Evolutionary conservation across 2,113 vertebrate species (phyloP), one percentile per base, ranked within the genome.

Genomic region (Acanthochromis polyacanthus): DNA sequence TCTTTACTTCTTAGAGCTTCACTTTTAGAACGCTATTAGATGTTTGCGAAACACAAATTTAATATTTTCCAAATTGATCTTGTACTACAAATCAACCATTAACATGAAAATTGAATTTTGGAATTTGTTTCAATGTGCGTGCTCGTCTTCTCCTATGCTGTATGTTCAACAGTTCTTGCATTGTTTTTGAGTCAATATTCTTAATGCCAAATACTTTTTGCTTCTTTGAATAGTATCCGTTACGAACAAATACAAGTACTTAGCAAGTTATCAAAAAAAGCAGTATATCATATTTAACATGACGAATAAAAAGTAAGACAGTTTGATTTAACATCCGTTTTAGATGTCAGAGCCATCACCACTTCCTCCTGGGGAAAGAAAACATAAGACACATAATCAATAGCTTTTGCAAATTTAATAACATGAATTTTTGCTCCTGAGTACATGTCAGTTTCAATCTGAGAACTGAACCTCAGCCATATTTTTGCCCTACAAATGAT

Each of bases 341-440:
- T 75, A 70, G 75, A 87, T 86, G 77, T 93, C 60, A 86, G 71
- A 74, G 70, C 72, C 57, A 48, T 86, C 80, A 73, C 38, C 71
- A 14, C 48, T 46, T 74, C 57, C 77, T 91, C 61, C 32, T 56
- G 77, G 70, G 60, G 71, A 86, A 84, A 71, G 70, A 57, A 38
- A 62, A 75, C 78, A 69, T 38, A 63, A 77, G 91, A 92, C 87
- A 90, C 70, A 77, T 91, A 94, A 92, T 94, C 91, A 88, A 92
- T 94, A 90, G 53, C 58, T 79, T 90, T 82, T 90, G 84, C 63
- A 87, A 89, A 82, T 92, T 64, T 89, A 89, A 91, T 91, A 90
- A 87, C 63, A 72, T 48, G 74, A 71, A 20, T 81, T 84, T 87
- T 80, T 32, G 22, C 77, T 75, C 67, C 48, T 64, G 53, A 51